Base-by-base conservation (phyloP, 2,888 invertebrate species). In the Bruchidius siliquastri region DNA sequence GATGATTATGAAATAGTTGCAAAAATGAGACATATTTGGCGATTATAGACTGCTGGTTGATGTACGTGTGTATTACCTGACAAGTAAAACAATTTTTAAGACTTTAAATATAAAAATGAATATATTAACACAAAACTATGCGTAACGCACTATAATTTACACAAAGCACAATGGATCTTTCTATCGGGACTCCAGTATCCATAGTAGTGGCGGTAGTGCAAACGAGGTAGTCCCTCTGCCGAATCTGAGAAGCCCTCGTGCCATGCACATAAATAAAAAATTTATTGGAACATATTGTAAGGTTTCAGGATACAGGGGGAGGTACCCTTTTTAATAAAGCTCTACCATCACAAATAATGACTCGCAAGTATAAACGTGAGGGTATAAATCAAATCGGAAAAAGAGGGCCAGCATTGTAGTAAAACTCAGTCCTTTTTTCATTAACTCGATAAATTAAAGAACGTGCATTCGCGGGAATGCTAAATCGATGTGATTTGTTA, bases 211-310 rank as follows among this genome's bases (percentile, higher is more conserved):
- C 3, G 1, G 6, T 13, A 1, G 13, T 3, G 18, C 49, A 49
- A 13, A 18, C 10, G 49, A 3, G 1, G 49, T 13, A 3, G 1
- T 4, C 49, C 26, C 26, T 8, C 8, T 26, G 8, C 49, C 6
- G 49, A 49, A 49, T 49, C 49, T 49, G 49, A 49, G 49, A 49
- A 49, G 49, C 49, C 49, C 49, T 49, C 49, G 49, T 13, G 18
- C 10, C 18, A 13, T 1, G 49, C 18, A 49, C 49, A 49, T 49
- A 69, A 69, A 69, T 72, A 75, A 75, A 77, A 74, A 75, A 75
- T 77, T 79, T 79, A 81, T 80, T 77, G 77, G 78, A 83, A 80
- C 83, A 81, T 82, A 84, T 83, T 83, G 83, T 78, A 68, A 75
- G 76, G 79, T 79, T 81, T 82, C 77, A 74, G 77, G 75, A 76